Conservation (phyloP, 2,888 invertebrate genomes). For the Sabatieria punctata region DNA sequence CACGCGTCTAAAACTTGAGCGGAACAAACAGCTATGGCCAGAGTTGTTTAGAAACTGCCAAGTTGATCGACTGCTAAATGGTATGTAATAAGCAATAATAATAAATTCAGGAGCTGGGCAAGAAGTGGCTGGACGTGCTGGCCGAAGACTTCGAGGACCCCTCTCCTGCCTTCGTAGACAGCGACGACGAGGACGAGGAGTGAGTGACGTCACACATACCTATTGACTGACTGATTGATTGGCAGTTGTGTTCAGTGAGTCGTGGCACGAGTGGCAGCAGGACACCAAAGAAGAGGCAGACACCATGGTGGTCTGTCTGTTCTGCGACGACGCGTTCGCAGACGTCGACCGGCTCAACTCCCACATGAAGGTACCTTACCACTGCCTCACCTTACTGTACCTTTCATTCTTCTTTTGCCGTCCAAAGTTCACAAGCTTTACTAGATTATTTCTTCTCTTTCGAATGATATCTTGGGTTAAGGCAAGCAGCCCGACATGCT, state of each 20-base stretch:
- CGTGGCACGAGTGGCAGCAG: conserved; percentile 47
- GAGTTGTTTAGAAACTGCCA: too few relatives aligned
- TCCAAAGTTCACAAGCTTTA: too few relatives aligned
- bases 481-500: too few relatives aligned
- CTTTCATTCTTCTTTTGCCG: too few relatives aligned
- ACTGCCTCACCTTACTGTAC: too few relatives aligned
- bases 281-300: conserved; percentile 47
- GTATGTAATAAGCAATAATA: background rate
- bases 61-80: too few relatives aligned
- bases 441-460: too few relatives aligned
- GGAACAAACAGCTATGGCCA: too few relatives aligned
- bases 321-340: conserved; percentile 51
- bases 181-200: conserved; percentile 31
- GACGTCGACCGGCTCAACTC: conserved; percentile 47
- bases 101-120: conserved; percentile 32
- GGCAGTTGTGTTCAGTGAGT: conserved; percentile 14
- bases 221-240: background rate
- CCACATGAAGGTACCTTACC: conserved; percentile 47
- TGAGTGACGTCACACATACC: conserved; percentile 14
- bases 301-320: conserved; percentile 54
- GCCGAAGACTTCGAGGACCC: conserved; percentile 34
- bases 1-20: too few relatives aligned
- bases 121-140: conserved; percentile 36
- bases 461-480: too few relatives aligned
- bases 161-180: conserved; percentile 27